Conservation (phyloP, 64 coral and sea anemone species). For the Montipora foliosa region DNA sequence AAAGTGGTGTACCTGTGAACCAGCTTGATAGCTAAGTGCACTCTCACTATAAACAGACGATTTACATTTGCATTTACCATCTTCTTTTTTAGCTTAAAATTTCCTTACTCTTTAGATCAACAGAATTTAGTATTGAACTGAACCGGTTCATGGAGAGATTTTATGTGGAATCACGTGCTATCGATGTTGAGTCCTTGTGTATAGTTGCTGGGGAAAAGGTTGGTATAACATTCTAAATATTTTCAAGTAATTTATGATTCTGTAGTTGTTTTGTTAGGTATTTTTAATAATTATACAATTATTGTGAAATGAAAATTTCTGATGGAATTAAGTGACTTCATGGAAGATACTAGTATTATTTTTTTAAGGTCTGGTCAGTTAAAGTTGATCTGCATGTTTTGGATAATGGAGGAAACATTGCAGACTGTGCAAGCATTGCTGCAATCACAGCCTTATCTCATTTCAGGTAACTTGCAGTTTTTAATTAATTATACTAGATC, state of each 20-base stretch:
- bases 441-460: constrained; percentile 91
- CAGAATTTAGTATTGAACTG: constrained; percentile 91
- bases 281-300: too few species aligned
- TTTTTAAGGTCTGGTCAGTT: constrained; percentile 87
- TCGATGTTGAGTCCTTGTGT: constrained; percentile 95
- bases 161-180: constrained; percentile 86
- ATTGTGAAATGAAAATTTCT: not conserved
- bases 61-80: too few species aligned
- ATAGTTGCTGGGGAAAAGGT: constrained; percentile 99
- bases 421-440: constrained; percentile 92
- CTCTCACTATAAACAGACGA: too few species aligned
- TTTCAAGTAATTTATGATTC: too few species aligned
- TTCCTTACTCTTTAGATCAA: constrained; percentile 61
- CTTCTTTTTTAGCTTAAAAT: too few species aligned
- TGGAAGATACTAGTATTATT: not conserved
- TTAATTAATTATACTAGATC: too few species aligned
- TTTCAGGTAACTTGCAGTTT: constrained; percentile 72
- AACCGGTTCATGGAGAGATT: constrained; percentile 95
- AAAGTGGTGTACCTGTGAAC: too few species aligned
- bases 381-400: constrained; percentile 96
- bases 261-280: too few species aligned
- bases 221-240: not conserved
- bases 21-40: too few species aligned
- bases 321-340: not conserved
- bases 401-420: constrained; percentile 96